These are phyloP conservation scores for Zaprionus vittiger DNA, from an alignment of 1,140 invertebrate species.

Conservation along the genomic window DNA sequence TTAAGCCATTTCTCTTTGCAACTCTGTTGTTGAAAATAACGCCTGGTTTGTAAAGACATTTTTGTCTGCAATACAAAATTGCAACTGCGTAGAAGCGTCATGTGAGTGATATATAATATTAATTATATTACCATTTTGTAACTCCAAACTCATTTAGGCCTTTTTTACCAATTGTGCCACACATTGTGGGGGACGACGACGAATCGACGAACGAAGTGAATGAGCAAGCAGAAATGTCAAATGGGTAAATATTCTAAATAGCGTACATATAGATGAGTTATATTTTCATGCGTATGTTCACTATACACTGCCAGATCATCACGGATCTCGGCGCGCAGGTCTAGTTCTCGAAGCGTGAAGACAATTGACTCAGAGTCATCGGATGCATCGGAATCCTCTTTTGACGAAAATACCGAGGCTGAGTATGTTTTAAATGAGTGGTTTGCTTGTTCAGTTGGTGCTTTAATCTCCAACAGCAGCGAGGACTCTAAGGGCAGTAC, in stretches of 20 bases:
- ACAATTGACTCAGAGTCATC: background rate
- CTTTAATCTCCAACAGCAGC: background rate
- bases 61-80: background rate
- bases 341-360: background rate
- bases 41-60: background rate
- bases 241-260: conserved; percentile 1
- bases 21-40: conserved; percentile 18
- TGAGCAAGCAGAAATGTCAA: background rate
- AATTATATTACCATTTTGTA: background rate
- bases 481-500: conserved; percentile 13
- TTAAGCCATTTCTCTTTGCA: background rate
- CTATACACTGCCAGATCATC: background rate
- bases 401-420: background rate
- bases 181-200: conserved; percentile 61
- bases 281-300: background rate
- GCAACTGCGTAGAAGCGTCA: background rate
- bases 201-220: conserved; percentile 20
- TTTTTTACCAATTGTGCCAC: conserved; percentile 18
- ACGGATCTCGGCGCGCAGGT: background rate
- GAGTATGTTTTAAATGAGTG: conserved; percentile 17
- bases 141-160: conserved; percentile 25
- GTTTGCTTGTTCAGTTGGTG: background rate
- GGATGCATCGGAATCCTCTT: conserved; percentile 6
- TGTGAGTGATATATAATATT: conserved; percentile 14
- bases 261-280: background rate